phyloP scores from a whole-genome alignment of 2,888 invertebrate species.

The Ditula angustiorana region DNA sequence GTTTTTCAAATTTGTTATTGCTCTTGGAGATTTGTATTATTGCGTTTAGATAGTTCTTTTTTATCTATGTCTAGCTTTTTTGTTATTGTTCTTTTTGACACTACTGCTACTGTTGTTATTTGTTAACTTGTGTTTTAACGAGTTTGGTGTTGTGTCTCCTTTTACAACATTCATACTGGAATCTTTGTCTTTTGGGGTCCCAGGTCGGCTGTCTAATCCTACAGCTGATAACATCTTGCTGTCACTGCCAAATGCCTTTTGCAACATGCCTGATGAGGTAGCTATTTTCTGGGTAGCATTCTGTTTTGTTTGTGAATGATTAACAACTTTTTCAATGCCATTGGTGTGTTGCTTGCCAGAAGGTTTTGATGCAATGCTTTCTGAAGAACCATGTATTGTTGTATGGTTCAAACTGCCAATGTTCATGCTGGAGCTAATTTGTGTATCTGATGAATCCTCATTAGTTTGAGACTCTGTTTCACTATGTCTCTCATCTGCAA shows the following conservation, averaged over 20 bases:
- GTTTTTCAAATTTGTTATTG: not conserved
- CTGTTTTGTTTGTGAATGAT: conserved; percentile 69
- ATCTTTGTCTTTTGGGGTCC: conserved; percentile 81
- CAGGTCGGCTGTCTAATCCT: conserved; percentile 76
- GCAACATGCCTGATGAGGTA: conserved; percentile 70
- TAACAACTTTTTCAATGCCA: conserved; percentile 76
- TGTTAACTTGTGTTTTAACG: conserved; percentile 82
- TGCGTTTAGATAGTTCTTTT: conserved; percentile 34
- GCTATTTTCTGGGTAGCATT: conserved; percentile 75
- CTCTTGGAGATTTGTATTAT: conserved; percentile 28
- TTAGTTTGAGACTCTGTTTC: conserved; percentile 95
- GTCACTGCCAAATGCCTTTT: conserved; percentile 74
- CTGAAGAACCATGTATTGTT: conserved; percentile 80
- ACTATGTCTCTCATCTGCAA: conserved; percentile 92
- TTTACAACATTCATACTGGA: conserved; percentile 63
- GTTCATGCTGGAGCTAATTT: conserved; percentile 81
- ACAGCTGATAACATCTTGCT: conserved; percentile 74
- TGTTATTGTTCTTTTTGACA: conserved; percentile 91
- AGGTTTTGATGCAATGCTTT: conserved; percentile 79
- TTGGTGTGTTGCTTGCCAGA: conserved; percentile 82
- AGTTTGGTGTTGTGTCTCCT: conserved; percentile 71
- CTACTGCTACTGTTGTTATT: conserved; percentile 77
- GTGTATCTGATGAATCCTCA: conserved; percentile 90
- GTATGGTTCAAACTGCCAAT: conserved; percentile 78
- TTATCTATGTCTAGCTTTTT: conserved; percentile 93